These are phyloP conservation scores for Halictus quadricinctus DNA, from an alignment of 2,888 invertebrate genomes.

Conservation along the genomic window DNA sequence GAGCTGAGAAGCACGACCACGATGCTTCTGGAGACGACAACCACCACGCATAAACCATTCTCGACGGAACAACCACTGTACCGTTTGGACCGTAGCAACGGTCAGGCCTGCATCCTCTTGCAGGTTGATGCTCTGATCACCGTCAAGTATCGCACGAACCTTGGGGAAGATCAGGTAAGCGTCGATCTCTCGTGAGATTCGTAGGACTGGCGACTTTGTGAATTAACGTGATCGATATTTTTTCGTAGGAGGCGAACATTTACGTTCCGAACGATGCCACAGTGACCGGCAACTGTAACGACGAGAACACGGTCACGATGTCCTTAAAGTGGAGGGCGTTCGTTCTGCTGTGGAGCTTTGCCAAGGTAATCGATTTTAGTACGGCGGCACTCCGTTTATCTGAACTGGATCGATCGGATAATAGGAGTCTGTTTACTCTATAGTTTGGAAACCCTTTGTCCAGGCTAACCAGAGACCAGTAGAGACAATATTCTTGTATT, in stretches of 20 bases:
- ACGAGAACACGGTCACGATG: constrained; percentile 89
- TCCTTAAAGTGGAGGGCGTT: constrained; percentile 90
- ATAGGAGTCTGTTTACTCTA: neutral
- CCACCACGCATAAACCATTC: constrained; percentile 69
- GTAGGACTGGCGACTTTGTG: neutral
- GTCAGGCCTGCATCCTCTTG: constrained; percentile 91
- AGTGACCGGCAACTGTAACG: constrained; percentile 89
- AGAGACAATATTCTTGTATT: too few species aligned
- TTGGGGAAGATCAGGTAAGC: constrained; percentile 85
- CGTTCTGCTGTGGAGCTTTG: constrained; percentile 89
- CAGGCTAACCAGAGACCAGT: neutral
- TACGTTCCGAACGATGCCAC: constrained; percentile 90
- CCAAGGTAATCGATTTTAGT: constrained; percentile 85
- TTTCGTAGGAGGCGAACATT: constrained; percentile 86
- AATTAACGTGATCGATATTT: neutral
- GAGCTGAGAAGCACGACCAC: constrained; percentile 83
- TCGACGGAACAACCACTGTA: constrained; percentile 83
- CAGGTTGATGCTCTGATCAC: constrained; percentile 89
- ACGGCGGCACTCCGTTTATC: neutral
- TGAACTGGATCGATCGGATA: neutral
- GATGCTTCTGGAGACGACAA: constrained; percentile 68
- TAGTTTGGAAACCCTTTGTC: neutral
- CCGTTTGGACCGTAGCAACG: constrained; percentile 87
- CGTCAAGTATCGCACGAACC: constrained; percentile 88
- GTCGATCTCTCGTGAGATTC: neutral